phyloP scores from a whole-genome alignment of 2,888 invertebrate species.

The Nysson spinosus region DNA sequence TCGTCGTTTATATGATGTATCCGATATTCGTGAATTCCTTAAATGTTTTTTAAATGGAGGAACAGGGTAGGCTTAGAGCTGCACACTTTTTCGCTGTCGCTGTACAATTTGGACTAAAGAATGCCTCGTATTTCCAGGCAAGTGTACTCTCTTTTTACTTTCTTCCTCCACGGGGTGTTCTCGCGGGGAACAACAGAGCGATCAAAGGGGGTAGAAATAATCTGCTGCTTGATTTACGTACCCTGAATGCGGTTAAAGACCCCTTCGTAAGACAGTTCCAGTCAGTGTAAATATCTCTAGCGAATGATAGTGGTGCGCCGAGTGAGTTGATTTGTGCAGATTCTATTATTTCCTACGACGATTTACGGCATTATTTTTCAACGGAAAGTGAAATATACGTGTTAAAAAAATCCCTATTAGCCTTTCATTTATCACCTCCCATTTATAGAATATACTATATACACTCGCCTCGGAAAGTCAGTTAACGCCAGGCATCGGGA shows the following conservation, averaged over 20 bases:
- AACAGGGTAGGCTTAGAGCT: slow-evolving; percentile 75
- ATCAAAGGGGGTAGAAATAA: slow-evolving; percentile 6
- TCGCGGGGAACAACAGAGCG: slow-evolving; percentile 16
- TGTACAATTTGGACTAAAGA: slow-evolving; percentile 47
- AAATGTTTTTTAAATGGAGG: slow-evolving; percentile 71
- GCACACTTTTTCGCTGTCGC: slow-evolving; percentile 65
- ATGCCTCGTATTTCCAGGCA: slow-evolving; percentile 21
- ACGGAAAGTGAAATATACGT: slow-evolving; percentile 75
- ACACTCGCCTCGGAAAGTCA: too few species aligned
- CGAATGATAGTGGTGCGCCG: slow-evolving; percentile 71
- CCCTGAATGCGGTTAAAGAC: slow-evolving; percentile 22
- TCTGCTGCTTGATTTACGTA: slow-evolving; percentile 1
- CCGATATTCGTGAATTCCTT: slow-evolving; percentile 59
- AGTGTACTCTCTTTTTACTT: slow-evolving; percentile 4
- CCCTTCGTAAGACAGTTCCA: slow-evolving; percentile 41
- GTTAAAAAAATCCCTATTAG: slow-evolving; percentile 60
- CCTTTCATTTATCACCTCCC: neutral
- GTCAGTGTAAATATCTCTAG: slow-evolving; percentile 70
- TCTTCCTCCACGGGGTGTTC: slow-evolving; percentile 2
- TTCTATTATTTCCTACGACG: slow-evolving; percentile 74
- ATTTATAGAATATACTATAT: too few species aligned
- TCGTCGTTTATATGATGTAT: slow-evolving; percentile 56
- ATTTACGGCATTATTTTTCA: slow-evolving; percentile 76
- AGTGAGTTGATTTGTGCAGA: slow-evolving; percentile 75
- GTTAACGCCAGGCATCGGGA: too few species aligned